Percentiles rank a stretch among this genome's conserved stretches.
Evolutionary conservation across 2,888 invertebrate genomes (phyloP).

Genomic region (Hypercompe scribonia): DNA sequence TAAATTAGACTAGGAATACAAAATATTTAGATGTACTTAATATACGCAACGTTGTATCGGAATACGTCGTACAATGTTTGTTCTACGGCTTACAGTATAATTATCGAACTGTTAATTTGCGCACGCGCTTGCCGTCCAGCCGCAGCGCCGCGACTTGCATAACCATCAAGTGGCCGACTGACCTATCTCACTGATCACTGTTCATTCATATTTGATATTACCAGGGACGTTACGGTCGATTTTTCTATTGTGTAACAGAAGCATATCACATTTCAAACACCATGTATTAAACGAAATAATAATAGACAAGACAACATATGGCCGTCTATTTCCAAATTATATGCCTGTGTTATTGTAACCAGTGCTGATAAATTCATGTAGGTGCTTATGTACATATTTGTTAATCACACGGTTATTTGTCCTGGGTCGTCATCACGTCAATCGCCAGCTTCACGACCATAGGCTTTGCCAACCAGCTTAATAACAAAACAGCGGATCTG

Average conservation of each 20-base stretch:
- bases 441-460: no score
- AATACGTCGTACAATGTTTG: background rate
- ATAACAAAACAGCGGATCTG: no score
- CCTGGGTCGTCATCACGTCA: background rate
- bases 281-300: no score
- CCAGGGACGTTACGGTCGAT: background rate
- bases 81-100: slow-evolving; percentile 26
- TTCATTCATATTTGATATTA: background rate
- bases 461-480: no score
- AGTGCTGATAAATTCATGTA: no score
- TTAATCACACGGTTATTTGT: background rate
- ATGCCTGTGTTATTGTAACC: no score
- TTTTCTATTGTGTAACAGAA: background rate
- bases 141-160: background rate
- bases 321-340: no score
- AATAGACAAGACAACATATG: no score
- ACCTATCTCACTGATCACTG: slow-evolving; percentile 1
- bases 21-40: background rate
- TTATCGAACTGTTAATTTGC: slow-evolving; percentile 32
- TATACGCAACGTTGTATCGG: background rate
- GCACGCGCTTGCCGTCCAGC: background rate
- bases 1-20: background rate
- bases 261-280: background rate
- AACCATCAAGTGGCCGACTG: background rate
- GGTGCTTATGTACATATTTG: no score